Evolutionary conservation across 2,113 vertebrate species (phyloP).

Genomic region (Malurus elegans): DNA sequence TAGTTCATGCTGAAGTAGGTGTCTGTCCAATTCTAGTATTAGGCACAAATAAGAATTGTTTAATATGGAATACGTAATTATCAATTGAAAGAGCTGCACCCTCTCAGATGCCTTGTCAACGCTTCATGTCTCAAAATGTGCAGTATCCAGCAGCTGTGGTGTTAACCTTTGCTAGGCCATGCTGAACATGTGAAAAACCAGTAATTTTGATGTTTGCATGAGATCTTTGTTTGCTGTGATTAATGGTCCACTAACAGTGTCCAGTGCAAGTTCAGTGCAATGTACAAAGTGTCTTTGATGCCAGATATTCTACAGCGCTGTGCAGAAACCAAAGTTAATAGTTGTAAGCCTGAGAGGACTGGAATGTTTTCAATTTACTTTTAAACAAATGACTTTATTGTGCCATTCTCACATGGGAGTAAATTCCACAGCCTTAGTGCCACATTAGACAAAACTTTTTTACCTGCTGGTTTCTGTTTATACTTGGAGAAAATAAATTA

Average conservation of each 20-base stretch:
- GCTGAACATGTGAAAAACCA: slow-evolving; percentile 10
- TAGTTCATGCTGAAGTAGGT: not conserved
- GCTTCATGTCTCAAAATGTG: not conserved
- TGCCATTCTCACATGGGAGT: slow-evolving; percentile 55
- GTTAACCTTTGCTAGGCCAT: slow-evolving; percentile 38
- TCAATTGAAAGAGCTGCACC: not conserved
- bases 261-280: slow-evolving; percentile 42
- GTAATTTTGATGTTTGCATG: slow-evolving; percentile 32
- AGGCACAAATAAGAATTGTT: not conserved
- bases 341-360: slow-evolving; percentile 17
- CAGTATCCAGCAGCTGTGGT: not conserved
- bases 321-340: slow-evolving; percentile 60
- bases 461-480: slow-evolving; percentile 60
- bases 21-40: not conserved
- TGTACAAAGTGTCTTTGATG: slow-evolving; percentile 65
- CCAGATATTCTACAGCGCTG: slow-evolving; percentile 58
- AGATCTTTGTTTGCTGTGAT: slow-evolving; percentile 58
- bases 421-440: slow-evolving; percentile 49
- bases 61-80: slow-evolving; percentile 4
- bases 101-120: slow-evolving; percentile 14
- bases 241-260: slow-evolving; percentile 43
- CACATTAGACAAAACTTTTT: slow-evolving; percentile 22
- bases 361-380: slow-evolving; percentile 70
- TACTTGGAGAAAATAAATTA: slow-evolving; percentile 38
- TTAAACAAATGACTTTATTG: slow-evolving; percentile 65